Evolutionary conservation across 2,888 invertebrate genomes (phyloP).

Genomic region (Drymonia ruficornis): DNA sequence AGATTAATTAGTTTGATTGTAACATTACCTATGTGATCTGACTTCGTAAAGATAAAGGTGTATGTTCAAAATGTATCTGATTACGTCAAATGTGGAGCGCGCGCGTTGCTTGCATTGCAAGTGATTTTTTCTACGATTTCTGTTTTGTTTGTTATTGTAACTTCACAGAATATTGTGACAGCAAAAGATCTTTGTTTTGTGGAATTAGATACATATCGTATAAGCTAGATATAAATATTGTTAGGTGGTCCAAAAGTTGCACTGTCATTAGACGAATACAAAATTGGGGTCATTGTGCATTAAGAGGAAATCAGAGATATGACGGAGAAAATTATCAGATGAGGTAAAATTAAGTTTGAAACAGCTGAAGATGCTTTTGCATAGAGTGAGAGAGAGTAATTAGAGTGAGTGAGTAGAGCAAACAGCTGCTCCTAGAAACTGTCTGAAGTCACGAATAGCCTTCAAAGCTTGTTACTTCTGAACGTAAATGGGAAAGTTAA

Average conservation of each 20-base stretch:
- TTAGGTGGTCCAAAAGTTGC: too few species aligned
- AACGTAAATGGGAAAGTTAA: not conserved
- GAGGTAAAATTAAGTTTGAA: too few species aligned
- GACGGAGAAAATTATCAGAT: too few species aligned
- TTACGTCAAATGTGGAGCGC: constrained; percentile 22
- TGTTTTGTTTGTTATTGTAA: not conserved
- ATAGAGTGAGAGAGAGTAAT: too few species aligned
- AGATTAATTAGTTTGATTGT: constrained; percentile 51
- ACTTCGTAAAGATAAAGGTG: not conserved
- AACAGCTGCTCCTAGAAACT: not conserved
- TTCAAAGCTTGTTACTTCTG: not conserved
- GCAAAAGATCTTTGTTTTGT: too few species aligned
- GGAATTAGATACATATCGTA: too few species aligned
- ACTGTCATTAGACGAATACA: too few species aligned
- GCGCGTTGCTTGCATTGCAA: not conserved
- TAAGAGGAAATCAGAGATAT: too few species aligned
- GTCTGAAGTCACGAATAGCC: constrained; percentile 1
- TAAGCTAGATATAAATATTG: too few species aligned
- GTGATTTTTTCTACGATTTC: not conserved
- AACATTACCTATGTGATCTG: constrained; percentile 30
- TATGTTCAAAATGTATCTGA: constrained; percentile 15
- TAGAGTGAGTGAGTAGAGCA: not conserved
- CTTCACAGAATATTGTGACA: not conserved
- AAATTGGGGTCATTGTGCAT: too few species aligned
- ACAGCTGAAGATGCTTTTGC: too few species aligned